Base-by-base conservation (phyloP, 2,797 vertebrate species). In the Novumbra hubbsi region DNA sequence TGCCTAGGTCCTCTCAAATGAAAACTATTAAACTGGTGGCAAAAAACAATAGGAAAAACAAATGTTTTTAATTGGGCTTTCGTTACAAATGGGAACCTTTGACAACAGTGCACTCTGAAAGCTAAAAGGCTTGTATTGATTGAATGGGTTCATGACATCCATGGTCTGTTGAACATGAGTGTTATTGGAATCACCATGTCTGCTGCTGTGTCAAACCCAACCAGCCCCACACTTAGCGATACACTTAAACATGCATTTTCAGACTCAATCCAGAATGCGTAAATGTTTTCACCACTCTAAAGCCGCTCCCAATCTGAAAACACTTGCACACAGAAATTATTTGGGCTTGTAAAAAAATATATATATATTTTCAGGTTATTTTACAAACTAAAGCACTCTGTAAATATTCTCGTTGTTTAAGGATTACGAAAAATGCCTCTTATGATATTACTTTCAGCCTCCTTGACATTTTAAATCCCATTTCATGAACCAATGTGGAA, bases 391-490 rank as follows among this genome's bases (percentile, higher is more conserved):
- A 34, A 71, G 78, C 75, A 80, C 77, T 68, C 77, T 73, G 79
- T 89, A 88, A 89, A 88, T 88, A 86, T 78, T 83, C 80, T 86
- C 83, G 86, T 90, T 88, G 88, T 91, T 80, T 67, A 60, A 76
- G 87, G 83, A 90, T 90, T 91, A 89, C 90, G 89, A 86, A 90
- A 91, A 85, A 86, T 91, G 90, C 83, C 82, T 87, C 87, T 91
- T 86, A 87, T 85, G 80, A 84, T 83, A 85, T 90, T 90, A 84
- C 88, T 90, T 89, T 86, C 83, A 87, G 85, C 86, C 85, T 92
- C 83, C 87, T 90, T 92, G 90, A 93, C 90, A 91, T 91, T 92
- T 76, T 78, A 91, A 93, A 93, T 93, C 91, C 85, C 80, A 87
- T 92, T 93, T 88, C 81, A 86, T 92, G 86, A 92, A 91, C 89